A percentile compares a stretch with the other conserved stretches of the same genome.
phyloP scores from a whole-genome alignment of 1,140 invertebrate genomes.

The Calosoma granatense region DNA sequence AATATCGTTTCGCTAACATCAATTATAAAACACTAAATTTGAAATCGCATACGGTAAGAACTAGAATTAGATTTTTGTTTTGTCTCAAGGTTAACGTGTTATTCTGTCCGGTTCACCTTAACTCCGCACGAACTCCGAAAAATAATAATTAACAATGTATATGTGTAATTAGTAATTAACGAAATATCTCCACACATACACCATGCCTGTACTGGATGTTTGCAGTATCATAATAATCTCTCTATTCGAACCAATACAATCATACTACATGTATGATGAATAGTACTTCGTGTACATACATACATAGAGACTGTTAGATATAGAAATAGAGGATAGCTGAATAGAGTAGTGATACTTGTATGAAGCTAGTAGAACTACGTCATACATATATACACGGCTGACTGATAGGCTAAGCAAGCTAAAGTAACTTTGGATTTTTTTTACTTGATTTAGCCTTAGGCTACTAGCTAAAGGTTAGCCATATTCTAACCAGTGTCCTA shows the following conservation, averaged over 20 bases:
- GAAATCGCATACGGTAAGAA: no score
- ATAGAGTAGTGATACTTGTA: neutral
- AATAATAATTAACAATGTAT: conserved; percentile 18
- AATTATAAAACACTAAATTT: no score
- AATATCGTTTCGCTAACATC: no score
- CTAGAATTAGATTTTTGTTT: no score
- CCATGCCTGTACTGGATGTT: no score
- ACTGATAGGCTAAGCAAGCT: neutral
- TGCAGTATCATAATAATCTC: no score
- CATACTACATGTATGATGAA: no score
- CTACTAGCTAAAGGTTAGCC: neutral
- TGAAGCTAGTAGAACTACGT: no score
- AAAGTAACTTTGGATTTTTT: neutral
- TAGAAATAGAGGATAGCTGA: neutral
- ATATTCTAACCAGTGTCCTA: neutral
- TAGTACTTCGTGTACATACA: no score
- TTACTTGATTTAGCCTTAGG: neutral
- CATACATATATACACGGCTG: neutral
- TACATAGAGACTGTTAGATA: no score
- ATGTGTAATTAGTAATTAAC: conserved; percentile 10
- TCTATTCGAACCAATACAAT: no score
- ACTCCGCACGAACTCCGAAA: conserved; percentile 15
- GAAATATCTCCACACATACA: neutral
- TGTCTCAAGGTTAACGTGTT: conserved; percentile 7
- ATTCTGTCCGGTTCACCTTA: conserved; percentile 12